Evolutionary conservation across 2,888 invertebrate genomes (phyloP), one percentile per base, ranked within the genome.

Genomic region (Augochlorella aurata): DNA sequence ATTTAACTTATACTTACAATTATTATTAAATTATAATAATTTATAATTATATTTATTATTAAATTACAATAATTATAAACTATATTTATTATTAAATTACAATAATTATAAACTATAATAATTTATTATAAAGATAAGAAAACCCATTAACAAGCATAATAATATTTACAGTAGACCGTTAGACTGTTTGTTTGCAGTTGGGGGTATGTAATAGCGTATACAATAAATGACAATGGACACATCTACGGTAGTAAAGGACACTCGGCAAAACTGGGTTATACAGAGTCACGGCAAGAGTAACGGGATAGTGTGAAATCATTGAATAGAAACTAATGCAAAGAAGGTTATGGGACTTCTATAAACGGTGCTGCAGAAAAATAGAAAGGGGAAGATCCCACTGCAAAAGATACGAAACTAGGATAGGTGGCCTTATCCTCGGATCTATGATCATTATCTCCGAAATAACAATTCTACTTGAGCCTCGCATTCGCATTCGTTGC

Each of bases 391-490:
- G 38, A 63, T 38, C 10, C 63, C 38, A 38, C 9, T 18, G 18
- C 38, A 38, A 63, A 38, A 63, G 63, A 63, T 18, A 63, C 38
- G 63, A 38, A 63, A 63, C 38, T 38, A 63, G 29, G 29, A 63
- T 63, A 63, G 63, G 63, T 18, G 38, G 18, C 10, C 29, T 38
- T 63, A 63, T 63, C 63, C 18, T 3, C 10, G 63, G 63, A 63
- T 63, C 63, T 63, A 63, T 16, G 63, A 63, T 63, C 63, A 38
- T 63, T 63, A 63, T 58, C 24, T 29, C 10, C 10, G 63, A 38
- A 63, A 63, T 63, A 63, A 63, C 63, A 63, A 63, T 63, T 63
- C 38, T 63, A 18, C 38, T 3, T 38, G 63, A 63, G 63, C 63
- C 29, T 58, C 58, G 58, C 63, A 18, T 38, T 63, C 63, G 38